Evolutionary conservation across 2,113 vertebrate genomes (phyloP).

Genomic region (Lichenostomus cassidix): DNA sequence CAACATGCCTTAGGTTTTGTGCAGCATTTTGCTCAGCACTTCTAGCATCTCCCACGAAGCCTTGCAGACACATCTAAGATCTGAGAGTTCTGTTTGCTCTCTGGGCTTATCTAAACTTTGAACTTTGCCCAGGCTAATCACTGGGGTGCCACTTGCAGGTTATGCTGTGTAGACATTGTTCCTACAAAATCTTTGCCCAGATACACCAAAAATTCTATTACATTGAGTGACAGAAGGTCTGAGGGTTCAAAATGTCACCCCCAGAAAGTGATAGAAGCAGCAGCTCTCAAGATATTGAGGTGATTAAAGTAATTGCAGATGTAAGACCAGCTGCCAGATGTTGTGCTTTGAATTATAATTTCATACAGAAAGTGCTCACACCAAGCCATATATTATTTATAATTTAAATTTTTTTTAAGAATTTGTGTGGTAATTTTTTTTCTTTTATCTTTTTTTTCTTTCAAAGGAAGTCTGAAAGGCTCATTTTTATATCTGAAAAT

Average conservation of each 20-base stretch:
- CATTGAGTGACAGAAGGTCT: not conserved
- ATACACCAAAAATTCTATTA: not conserved
- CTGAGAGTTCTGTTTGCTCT: not conserved
- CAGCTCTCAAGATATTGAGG: not conserved
- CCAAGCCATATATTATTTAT: not conserved
- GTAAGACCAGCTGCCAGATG: not conserved
- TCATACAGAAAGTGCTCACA: not conserved
- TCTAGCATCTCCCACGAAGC: not conserved
- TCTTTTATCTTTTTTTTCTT: not conserved
- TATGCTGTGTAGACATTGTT: not conserved
- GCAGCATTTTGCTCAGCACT: not conserved
- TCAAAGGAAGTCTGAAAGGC: not conserved
- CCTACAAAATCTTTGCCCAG: not conserved
- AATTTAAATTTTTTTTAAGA: not conserved
- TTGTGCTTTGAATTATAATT: not conserved
- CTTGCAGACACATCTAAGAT: not conserved
- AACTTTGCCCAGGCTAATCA: not conserved
- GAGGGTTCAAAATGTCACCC: not conserved
- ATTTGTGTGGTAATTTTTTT: not conserved
- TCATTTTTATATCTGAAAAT: slow-evolving; percentile 24
- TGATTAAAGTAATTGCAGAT: not conserved
- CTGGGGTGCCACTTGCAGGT: not conserved
- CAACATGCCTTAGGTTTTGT: not conserved
- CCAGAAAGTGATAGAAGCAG: not conserved
- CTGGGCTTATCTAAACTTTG: not conserved